A percentile compares a stretch with the other conserved stretches of the same genome.
These are phyloP conservation scores for Solen grandis DNA, from an alignment of 1,140 invertebrate genomes.

Conservation along the genomic window DNA sequence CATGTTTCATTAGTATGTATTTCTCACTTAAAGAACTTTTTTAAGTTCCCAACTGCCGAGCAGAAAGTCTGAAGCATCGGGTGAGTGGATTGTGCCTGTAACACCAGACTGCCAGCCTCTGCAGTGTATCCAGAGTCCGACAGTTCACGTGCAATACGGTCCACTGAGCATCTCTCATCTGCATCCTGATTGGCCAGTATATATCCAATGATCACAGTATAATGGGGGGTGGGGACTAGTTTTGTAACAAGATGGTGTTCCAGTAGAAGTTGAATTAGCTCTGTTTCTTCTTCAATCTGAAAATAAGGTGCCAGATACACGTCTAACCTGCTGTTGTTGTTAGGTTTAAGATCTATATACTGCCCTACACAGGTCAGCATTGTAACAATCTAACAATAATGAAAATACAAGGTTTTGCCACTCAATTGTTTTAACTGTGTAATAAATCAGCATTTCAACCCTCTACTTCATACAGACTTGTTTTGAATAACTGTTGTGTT, in stretches of 20 bases:
- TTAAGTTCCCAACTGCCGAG: slow-evolving; percentile 55
- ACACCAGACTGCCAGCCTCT: slow-evolving; percentile 68
- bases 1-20: no score
- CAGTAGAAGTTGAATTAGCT: slow-evolving; percentile 64
- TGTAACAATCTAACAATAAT: no score
- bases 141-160: slow-evolving; percentile 63
- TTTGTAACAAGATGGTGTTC: slow-evolving; percentile 57
- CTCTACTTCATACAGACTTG: no score
- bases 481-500: no score
- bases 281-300: slow-evolving; percentile 55
- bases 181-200: slow-evolving; percentile 58
- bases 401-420: no score
- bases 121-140: slow-evolving; percentile 59
- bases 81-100: slow-evolving; percentile 63
- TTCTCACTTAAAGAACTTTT: slow-evolving; percentile 62
- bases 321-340: no score
- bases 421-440: no score
- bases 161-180: slow-evolving; percentile 51
- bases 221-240: slow-evolving; percentile 62
- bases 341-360: no score
- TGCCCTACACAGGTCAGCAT: no score
- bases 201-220: slow-evolving; percentile 55
- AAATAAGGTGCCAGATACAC: no score
- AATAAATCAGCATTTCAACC: no score
- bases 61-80: slow-evolving; percentile 67